Percentiles rank a stretch among this genome's conserved stretches.
Conservation (phyloP, 2,113 vertebrate genomes). For the Salvelinus namaycush region DNA sequence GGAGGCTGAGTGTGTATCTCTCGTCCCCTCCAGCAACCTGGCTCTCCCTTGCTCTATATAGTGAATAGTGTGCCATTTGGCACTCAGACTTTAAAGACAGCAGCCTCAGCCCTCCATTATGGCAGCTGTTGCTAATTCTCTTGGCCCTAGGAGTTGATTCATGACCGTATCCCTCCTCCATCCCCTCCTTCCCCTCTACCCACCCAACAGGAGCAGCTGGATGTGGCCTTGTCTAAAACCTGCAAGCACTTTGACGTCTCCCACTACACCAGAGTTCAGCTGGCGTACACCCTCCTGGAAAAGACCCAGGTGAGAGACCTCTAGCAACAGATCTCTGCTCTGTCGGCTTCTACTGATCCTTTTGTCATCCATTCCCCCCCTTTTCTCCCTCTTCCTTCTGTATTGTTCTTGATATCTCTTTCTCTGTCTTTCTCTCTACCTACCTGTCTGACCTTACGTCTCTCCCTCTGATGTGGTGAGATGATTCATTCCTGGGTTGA, state of each 20-base stretch:
- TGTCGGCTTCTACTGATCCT: background rate
- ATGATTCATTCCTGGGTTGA: slow-evolving; percentile 7
- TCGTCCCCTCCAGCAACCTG: background rate
- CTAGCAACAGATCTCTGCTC: background rate
- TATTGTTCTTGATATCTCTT: background rate
- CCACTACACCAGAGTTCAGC: slow-evolving; percentile 97
- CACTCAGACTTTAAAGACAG: too few relatives aligned
- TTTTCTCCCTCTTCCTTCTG: background rate
- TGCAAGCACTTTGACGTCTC: slow-evolving; percentile 96
- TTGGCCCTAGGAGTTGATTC: background rate
- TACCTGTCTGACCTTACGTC: background rate
- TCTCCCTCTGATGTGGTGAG: background rate
- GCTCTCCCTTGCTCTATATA: background rate
- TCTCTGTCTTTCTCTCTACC: background rate
- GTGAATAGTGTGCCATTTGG: too few relatives aligned
- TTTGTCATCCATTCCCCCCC: background rate
- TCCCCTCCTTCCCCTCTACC: slow-evolving; percentile 8
- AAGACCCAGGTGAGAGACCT: slow-evolving; percentile 91
- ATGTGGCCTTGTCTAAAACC: slow-evolving; percentile 96
- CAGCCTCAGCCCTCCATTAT: background rate
- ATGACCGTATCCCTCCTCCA: slow-evolving; percentile 32
- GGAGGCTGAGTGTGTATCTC: background rate
- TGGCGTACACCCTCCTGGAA: slow-evolving; percentile 92
- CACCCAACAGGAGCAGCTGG: slow-evolving; percentile 88
- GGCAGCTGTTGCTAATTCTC: background rate